Percentiles rank a stretch among this genome's conserved stretches.
Conservation (phyloP, 2,113 vertebrate genomes). For the Pollachius pollachius region DNA sequence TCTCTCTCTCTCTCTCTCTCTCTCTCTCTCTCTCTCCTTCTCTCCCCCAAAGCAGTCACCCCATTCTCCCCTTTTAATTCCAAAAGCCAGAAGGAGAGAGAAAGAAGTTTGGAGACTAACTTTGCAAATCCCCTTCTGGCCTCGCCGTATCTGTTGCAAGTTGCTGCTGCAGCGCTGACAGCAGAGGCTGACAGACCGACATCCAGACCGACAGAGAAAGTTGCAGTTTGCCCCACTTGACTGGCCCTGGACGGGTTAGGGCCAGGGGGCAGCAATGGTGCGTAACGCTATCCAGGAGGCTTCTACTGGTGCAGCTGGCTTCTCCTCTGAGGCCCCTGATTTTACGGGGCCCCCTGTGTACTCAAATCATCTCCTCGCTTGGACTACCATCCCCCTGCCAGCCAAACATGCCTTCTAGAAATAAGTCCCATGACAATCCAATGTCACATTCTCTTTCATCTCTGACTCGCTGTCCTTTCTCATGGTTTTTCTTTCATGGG, state of each 20-base stretch:
- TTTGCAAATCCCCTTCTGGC: too few relatives aligned
- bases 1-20: too few relatives aligned
- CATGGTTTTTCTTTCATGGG: slow-evolving; percentile 21
- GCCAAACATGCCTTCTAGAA: slow-evolving; percentile 28
- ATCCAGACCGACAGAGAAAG: too few relatives aligned
- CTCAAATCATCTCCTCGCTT: slow-evolving; percentile 45
- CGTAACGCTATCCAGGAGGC: not conserved
- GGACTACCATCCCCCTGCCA: slow-evolving; percentile 42
- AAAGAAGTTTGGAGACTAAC: too few relatives aligned
- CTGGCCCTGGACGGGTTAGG: not conserved
- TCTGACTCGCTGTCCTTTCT: slow-evolving; percentile 25
- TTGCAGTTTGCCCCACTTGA: too few relatives aligned
- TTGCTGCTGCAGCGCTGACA: too few relatives aligned
- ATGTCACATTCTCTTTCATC: slow-evolving; percentile 49
- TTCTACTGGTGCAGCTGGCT: slow-evolving; percentile 7
- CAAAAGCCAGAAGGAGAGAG: slow-evolving; percentile 3
- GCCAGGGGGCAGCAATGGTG: slow-evolving; percentile 13
- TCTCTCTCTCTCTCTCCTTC: too few relatives aligned
- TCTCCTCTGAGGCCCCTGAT: slow-evolving; percentile 46
- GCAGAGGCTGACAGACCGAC: too few relatives aligned
- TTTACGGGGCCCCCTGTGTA: slow-evolving; percentile 1
- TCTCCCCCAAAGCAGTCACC: too few relatives aligned
- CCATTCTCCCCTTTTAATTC: slow-evolving; percentile 4
- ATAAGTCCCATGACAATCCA: slow-evolving; percentile 45
- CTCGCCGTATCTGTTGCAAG: too few relatives aligned